These are phyloP conservation scores for Diarsia dahlii DNA, from an alignment of 2,888 invertebrate species.

Conservation along the genomic window DNA sequence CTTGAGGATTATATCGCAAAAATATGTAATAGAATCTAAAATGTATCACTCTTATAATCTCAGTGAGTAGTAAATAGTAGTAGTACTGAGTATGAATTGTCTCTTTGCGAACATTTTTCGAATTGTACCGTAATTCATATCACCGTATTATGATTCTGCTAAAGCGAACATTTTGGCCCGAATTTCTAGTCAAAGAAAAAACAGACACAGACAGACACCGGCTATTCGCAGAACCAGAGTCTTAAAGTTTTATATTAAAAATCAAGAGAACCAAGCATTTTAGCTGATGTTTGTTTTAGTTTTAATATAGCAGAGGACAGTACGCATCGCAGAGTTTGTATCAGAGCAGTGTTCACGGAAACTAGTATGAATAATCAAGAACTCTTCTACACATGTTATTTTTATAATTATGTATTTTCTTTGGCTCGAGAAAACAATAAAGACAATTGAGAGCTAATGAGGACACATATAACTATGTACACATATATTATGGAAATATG, in stretches of 20 bases:
- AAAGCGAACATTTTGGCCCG: background rate
- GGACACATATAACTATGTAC: no score
- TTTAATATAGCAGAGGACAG: slow-evolving; percentile 50
- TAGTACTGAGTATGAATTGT: no score
- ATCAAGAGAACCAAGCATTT: slow-evolving; percentile 30
- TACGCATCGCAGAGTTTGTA: slow-evolving; percentile 22
- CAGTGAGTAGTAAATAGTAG: no score
- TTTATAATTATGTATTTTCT: slow-evolving; percentile 29
- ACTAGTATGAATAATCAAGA: slow-evolving; percentile 23
- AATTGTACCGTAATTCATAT: background rate
- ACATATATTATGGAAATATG: no score
- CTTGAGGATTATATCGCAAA: no score
- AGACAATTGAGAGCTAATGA: no score
- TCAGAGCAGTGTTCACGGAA: slow-evolving; percentile 18
- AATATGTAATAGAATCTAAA: no score
- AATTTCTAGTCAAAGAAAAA: slow-evolving; percentile 10
- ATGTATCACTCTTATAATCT: no score
- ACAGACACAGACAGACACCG: background rate
- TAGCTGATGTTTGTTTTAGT: slow-evolving; percentile 57
- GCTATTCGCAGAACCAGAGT: slow-evolving; percentile 30
- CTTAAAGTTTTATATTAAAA: slow-evolving; percentile 55
- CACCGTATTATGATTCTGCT: background rate
- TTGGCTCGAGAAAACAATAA: no score
- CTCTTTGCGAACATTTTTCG: no score
- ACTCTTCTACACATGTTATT: slow-evolving; percentile 18